Evolutionary conservation across 2,797 vertebrate species (phyloP).

Genomic region (Manis javanica): DNA sequence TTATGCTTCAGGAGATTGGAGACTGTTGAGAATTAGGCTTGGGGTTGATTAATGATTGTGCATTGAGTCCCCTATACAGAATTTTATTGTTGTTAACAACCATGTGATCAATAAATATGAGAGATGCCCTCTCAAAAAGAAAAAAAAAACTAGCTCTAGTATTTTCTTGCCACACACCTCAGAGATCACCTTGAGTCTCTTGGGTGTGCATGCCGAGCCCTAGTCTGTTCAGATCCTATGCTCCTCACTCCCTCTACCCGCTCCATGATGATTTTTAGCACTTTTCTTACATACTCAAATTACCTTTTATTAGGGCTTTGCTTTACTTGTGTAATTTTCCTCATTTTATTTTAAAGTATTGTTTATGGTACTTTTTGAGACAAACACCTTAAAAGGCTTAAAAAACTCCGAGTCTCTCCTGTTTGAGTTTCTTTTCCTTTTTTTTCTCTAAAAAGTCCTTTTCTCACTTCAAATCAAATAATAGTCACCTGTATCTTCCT

Average conservation of each 20-base stretch:
- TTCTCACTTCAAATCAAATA: neutral
- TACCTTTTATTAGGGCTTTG: neutral
- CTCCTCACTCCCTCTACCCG: neutral
- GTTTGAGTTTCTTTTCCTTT: slow-evolving; percentile 27
- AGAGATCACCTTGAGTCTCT: neutral
- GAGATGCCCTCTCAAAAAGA: no score
- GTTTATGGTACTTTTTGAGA: neutral
- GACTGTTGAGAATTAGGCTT: no score
- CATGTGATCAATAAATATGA: no score
- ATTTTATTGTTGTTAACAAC: no score
- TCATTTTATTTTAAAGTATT: slow-evolving; percentile 8
- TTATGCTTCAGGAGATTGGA: no score
- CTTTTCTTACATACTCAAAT: slow-evolving; percentile 10
- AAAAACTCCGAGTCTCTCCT: neutral
- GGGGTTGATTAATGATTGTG: no score
- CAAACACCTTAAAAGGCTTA: slow-evolving; percentile 3
- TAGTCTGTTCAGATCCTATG: neutral
- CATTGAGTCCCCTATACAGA: no score
- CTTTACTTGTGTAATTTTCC: neutral
- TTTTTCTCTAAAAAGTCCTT: neutral
- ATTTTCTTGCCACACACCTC: neutral
- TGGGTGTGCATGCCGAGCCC: neutral
- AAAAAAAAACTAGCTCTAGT: neutral
- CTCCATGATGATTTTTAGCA: neutral
- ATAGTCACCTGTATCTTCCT: neutral